phyloP scores from a whole-genome alignment of 2,797 vertebrate genomes.

The Oreochromis mossambicus region DNA sequence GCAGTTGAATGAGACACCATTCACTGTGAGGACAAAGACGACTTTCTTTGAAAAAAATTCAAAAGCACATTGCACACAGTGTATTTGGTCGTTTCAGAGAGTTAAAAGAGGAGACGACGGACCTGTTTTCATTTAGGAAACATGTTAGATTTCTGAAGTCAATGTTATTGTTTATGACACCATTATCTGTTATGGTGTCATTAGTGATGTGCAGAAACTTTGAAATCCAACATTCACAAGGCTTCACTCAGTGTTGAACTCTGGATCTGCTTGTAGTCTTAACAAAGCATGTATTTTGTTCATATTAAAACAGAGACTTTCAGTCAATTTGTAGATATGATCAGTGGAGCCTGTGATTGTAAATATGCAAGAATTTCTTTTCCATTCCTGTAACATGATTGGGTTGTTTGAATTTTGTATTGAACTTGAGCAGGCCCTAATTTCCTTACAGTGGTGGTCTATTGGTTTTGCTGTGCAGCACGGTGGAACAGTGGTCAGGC shows the following conservation, averaged over 20 bases:
- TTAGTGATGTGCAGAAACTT: not conserved
- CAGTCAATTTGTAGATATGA: not conserved
- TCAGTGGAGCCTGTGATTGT: not conserved
- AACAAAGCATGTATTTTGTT: not conserved
- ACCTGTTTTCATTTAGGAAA: conserved; percentile 7
- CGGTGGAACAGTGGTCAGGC: not conserved
- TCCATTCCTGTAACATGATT: not conserved
- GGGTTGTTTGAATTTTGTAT: not conserved
- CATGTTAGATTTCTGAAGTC: not conserved
- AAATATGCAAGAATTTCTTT: not conserved
- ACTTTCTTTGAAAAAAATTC: conserved; percentile 63
- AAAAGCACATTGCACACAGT: conserved; percentile 65
- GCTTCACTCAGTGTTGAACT: not conserved
- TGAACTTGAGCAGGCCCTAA: not conserved
- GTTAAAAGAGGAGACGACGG: conserved; percentile 50
- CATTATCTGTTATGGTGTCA: not conserved
- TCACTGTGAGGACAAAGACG: conserved; percentile 78
- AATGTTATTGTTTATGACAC: not conserved
- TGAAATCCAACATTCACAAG: not conserved
- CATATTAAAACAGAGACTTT: not conserved
- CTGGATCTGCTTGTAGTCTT: not conserved
- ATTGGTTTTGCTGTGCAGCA: not conserved
- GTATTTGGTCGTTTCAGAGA: conserved; percentile 58
- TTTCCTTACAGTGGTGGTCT: not conserved
- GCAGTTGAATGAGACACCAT: conserved; percentile 80